phyloP scores from a whole-genome alignment of 2,888 invertebrate genomes.

The Pycnomerus fuliginosus region DNA sequence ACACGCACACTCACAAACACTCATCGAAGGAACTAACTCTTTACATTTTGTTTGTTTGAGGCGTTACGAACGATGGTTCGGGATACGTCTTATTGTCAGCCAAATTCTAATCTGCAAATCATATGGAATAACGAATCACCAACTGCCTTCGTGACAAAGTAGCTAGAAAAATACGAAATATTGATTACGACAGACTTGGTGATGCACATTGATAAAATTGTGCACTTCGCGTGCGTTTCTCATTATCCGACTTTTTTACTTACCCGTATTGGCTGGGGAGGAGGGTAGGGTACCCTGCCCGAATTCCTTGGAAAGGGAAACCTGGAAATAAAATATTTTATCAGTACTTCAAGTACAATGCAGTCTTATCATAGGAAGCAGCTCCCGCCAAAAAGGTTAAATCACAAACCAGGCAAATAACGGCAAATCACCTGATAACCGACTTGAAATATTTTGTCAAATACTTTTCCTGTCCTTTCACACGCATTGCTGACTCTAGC shows the following conservation, averaged over 20 bases:
- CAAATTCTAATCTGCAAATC: slow-evolving; percentile 51
- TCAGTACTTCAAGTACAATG: too few species aligned
- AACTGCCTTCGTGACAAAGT: slow-evolving; percentile 50
- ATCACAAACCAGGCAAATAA: too few species aligned
- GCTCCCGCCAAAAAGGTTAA: too few species aligned
- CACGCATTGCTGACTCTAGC: too few species aligned
- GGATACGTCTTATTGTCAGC: slow-evolving; percentile 48
- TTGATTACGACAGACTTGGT: slow-evolving; percentile 47
- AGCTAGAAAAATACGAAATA: slow-evolving; percentile 54
- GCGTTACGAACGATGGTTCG: slow-evolving; percentile 47
- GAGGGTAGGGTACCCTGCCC: slow-evolving; percentile 76
- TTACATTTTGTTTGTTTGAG: slow-evolving; percentile 50
- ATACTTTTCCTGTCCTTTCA: too few species aligned
- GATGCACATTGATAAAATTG: slow-evolving; percentile 35
- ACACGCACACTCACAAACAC: slow-evolving; percentile 54
- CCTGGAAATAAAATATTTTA: slow-evolving; percentile 56
- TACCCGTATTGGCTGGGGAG: slow-evolving; percentile 84
- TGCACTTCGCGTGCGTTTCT: slow-evolving; percentile 25
- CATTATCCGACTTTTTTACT: slow-evolving; percentile 53
- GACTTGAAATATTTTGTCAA: too few species aligned
- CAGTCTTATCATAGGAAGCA: too few species aligned
- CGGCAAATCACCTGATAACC: too few species aligned
- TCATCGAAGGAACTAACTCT: slow-evolving; percentile 53
- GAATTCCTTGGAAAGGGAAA: slow-evolving; percentile 74
- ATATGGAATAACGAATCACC: slow-evolving; percentile 51